Conservation (phyloP, 1,140 invertebrate species). For the Drosophila orosa region DNA sequence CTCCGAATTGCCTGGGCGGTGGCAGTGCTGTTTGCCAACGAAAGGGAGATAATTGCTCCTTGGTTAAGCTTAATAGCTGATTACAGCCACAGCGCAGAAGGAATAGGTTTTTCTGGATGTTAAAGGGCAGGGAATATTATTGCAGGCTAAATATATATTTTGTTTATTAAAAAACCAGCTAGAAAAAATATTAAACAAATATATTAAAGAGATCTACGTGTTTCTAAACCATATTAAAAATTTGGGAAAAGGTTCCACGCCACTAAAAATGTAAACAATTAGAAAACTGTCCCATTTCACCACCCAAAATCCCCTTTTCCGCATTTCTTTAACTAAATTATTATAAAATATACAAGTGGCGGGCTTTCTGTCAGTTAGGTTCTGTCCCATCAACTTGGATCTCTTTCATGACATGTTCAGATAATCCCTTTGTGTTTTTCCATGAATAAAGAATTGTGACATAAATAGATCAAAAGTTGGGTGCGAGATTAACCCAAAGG, state of each 20-base stretch:
- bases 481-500: constrained; percentile 1
- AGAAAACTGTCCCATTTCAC: neutral
- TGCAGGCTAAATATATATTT: neutral
- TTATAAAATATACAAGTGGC: neutral
- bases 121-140: neutral
- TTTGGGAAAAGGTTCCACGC: neutral
- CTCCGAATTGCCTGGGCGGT: constrained; percentile 15
- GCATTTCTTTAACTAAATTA: neutral
- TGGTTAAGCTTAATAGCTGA: constrained; percentile 16
- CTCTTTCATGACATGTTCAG: neutral
- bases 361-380: neutral
- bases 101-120: neutral
- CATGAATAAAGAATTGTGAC: neutral
- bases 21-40: constrained; percentile 9
- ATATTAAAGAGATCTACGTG: neutral
- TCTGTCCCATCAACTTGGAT: neutral
- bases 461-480: constrained; percentile 6
- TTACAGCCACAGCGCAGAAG: neutral
- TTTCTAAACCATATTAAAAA: neutral
- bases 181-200: neutral
- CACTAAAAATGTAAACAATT: neutral
- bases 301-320: neutral
- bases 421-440: neutral
- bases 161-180: neutral
- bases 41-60: constrained; percentile 12